Percentiles rank a stretch among this genome's conserved stretches.
phyloP scores from a whole-genome alignment of 1,140 invertebrate genomes.

The Plodia interpunctella region DNA sequence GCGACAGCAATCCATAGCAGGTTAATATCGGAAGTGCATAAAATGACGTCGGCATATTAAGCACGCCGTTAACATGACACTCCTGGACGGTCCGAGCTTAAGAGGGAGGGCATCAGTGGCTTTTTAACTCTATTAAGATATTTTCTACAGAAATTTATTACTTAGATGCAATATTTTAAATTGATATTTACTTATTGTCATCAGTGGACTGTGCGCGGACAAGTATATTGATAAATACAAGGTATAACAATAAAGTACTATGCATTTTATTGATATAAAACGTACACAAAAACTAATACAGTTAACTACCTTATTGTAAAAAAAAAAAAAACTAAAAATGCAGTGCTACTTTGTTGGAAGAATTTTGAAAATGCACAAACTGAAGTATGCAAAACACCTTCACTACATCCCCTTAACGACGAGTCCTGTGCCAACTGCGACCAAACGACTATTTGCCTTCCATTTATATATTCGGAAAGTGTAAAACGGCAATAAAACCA shows the following conservation, averaged over 20 bases:
- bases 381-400: too few relatives aligned
- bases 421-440: constrained; percentile 34
- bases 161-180: not conserved
- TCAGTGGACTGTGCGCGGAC: too few relatives aligned
- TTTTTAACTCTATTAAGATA: not conserved
- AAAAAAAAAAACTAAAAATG: too few relatives aligned
- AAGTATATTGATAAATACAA: too few relatives aligned
- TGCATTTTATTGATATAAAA: not conserved
- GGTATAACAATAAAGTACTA: too few relatives aligned
- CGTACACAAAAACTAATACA: too few relatives aligned
- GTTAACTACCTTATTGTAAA: too few relatives aligned
- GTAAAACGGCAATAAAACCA: constrained; percentile 22
- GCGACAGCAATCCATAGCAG: constrained; percentile 10
- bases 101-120: constrained; percentile 27
- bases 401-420: constrained; percentile 24
- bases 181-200: too few relatives aligned
- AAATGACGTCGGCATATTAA: constrained; percentile 45
- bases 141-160: not conserved
- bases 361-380: too few relatives aligned
- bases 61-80: constrained; percentile 50
- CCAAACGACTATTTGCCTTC: constrained; percentile 35
- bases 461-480: constrained; percentile 30
- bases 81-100: constrained; percentile 21
- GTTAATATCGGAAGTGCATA: constrained; percentile 43
- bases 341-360: too few relatives aligned